Conservation (phyloP, 92 coral and sea anemone species). For the Actinernus sp. region DNA sequence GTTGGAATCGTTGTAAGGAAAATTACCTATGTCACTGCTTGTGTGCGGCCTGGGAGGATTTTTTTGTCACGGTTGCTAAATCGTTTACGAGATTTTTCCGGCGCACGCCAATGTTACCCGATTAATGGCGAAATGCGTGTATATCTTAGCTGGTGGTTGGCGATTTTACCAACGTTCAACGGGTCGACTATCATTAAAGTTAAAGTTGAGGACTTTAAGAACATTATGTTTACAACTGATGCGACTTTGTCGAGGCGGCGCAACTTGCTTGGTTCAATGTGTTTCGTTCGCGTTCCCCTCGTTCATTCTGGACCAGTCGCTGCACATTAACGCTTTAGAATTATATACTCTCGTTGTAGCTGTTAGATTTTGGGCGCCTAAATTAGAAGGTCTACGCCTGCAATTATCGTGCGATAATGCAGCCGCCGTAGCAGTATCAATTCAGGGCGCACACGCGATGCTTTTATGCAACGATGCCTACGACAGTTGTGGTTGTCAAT, state of each 20-base stretch:
- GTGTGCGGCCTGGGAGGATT: constrained; percentile 16
- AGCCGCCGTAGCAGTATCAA: constrained; percentile 1
- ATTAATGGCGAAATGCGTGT: constrained; percentile 4
- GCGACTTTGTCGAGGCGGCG: too few relatives aligned
- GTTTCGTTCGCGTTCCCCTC: too few relatives aligned
- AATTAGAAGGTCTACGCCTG: constrained; percentile 9
- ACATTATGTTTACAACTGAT: too few relatives aligned
- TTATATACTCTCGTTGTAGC: constrained; percentile 7
- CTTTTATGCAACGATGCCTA: too few relatives aligned
- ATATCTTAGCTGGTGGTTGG: constrained; percentile 24
- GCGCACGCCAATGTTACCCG: constrained; percentile 3
- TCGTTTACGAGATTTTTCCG: constrained; percentile 1
- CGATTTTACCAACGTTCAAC: constrained; percentile 23
- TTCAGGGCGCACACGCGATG: too few relatives aligned
- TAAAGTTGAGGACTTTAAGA: constrained; percentile 2
- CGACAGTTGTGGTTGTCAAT: too few relatives aligned
- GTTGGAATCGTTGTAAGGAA: constrained; percentile 25
- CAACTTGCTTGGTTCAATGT: too few relatives aligned
- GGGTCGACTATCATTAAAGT: constrained; percentile 17
- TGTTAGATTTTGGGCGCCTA: constrained; percentile 11
- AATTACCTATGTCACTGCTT: constrained; percentile 26
- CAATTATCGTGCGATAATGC: constrained; percentile 12
- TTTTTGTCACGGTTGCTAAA: constrained; percentile 11
- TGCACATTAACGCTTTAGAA: constrained; percentile 15
- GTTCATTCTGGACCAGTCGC: constrained; percentile 2